A percentile compares a stretch with the other conserved stretches of the same genome.
Conservation (phyloP, 2,797 vertebrate genomes). For the Melanotaenia maccullochi region DNA sequence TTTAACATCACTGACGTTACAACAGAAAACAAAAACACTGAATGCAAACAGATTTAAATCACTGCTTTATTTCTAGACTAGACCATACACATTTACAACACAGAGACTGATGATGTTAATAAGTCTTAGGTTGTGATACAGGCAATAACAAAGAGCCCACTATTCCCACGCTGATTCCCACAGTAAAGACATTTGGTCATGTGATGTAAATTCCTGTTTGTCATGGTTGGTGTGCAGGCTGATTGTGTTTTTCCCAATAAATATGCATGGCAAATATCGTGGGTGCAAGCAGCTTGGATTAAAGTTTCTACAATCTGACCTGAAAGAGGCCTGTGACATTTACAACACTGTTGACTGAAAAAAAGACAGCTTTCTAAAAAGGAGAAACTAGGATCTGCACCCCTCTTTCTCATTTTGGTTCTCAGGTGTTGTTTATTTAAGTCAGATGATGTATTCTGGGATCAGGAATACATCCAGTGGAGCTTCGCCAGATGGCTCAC, state of each 20-base stretch:
- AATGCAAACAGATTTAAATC: slow-evolving; percentile 14
- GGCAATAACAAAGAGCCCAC: slow-evolving; percentile 43
- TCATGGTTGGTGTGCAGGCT: slow-evolving; percentile 38
- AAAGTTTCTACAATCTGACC: slow-evolving; percentile 20
- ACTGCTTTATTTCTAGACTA: slow-evolving; percentile 43
- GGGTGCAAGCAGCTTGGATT: slow-evolving; percentile 42
- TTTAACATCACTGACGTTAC: slow-evolving; percentile 27
- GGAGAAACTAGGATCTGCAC: not conserved
- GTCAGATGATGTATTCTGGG: slow-evolving; percentile 45
- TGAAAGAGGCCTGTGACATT: slow-evolving; percentile 12
- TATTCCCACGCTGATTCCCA: slow-evolving; percentile 60
- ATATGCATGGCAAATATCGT: slow-evolving; percentile 17
- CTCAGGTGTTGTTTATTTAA: slow-evolving; percentile 61
- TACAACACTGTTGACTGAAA: slow-evolving; percentile 28
- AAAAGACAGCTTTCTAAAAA: slow-evolving; percentile 15
- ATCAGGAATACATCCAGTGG: slow-evolving; percentile 40
- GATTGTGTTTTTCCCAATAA: slow-evolving; percentile 46
- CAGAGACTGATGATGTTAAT: slow-evolving; percentile 32
- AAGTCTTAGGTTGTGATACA: slow-evolving; percentile 23
- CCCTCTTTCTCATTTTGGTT: slow-evolving; percentile 24
- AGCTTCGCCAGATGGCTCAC: slow-evolving; percentile 61
- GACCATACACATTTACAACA: slow-evolving; percentile 15
- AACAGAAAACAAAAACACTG: not conserved
- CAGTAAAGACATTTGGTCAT: slow-evolving; percentile 23
- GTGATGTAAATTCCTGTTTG: slow-evolving; percentile 46